Percentiles rank a stretch among this genome's conserved stretches.
phyloP scores from a whole-genome alignment of 2,113 vertebrate species.

The Nothocercus nigrocapillus region DNA sequence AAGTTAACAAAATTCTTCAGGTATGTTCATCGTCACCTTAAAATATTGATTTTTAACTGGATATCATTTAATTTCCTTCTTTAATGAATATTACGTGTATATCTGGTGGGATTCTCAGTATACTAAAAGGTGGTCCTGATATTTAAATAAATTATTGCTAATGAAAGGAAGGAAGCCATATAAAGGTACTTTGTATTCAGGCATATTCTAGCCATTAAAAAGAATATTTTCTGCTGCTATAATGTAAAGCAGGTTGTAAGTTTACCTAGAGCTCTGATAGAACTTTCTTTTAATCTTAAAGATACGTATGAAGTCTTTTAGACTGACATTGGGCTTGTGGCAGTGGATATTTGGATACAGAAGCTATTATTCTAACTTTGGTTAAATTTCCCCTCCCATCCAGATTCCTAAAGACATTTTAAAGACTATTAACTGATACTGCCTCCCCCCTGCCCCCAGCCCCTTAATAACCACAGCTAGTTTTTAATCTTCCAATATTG shows the following conservation, averaged over 20 bases:
- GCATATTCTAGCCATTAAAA: not conserved
- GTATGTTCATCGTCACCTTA: constrained; percentile 76
- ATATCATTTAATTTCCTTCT: not conserved
- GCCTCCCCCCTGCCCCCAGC: no score
- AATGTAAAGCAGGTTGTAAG: not conserved
- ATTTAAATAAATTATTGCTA: not conserved
- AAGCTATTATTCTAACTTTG: not conserved
- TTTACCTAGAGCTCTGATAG: not conserved
- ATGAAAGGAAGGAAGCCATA: not conserved
- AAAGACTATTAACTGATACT: not conserved
- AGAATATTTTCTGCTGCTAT: not conserved
- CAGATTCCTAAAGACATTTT: not conserved
- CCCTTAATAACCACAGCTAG: not conserved
- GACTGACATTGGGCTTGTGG: not conserved
- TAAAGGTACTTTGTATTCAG: not conserved
- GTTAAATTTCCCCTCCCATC: accelerated
- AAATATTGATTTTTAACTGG: not conserved
- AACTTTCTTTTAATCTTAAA: not conserved
- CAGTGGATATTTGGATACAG: not conserved
- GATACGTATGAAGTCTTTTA: not conserved
- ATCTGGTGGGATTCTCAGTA: not conserved
- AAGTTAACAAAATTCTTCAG: constrained; percentile 86
- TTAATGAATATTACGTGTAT: not conserved
- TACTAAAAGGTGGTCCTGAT: not conserved
- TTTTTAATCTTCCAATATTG: not conserved